Percentiles rank a stretch among this genome's conserved stretches.
Conservation (phyloP, 2,113 vertebrate species). For the Paramisgurnus dabryanus region DNA sequence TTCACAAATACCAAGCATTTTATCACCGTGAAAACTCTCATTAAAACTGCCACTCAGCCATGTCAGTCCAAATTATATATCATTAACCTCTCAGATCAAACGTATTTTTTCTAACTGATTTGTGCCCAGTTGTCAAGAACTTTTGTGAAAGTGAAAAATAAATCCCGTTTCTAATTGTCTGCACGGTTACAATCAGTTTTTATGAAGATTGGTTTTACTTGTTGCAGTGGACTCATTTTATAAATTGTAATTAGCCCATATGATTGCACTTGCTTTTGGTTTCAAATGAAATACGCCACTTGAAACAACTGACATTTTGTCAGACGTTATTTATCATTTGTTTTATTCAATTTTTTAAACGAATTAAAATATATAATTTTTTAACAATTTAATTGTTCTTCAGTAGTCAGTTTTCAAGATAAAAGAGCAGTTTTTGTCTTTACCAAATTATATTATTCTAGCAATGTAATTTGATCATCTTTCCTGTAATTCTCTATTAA, state of each 20-base stretch:
- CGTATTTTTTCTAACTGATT: conserved; percentile 46
- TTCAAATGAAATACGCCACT: background rate
- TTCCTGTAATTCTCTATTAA: no score
- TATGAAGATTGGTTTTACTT: background rate
- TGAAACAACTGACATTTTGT: background rate
- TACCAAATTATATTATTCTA: no score
- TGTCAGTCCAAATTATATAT: conserved; percentile 50
- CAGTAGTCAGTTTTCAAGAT: no score
- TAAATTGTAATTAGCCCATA: background rate
- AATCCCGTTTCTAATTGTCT: conserved; percentile 12
- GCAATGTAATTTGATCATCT: no score
- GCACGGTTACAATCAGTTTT: background rate
- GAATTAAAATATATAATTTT: no score
- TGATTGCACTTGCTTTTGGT: background rate
- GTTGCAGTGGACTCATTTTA: background rate
- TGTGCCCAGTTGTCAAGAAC: conserved; percentile 46
- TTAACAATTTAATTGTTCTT: no score
- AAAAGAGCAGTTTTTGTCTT: no score
- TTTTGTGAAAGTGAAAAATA: conserved; percentile 29
- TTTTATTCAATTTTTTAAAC: background rate
- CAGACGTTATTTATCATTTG: background rate
- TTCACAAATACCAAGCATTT: conserved; percentile 47
- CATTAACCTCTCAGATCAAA: conserved; percentile 45
- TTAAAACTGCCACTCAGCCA: conserved; percentile 38
- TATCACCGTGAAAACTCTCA: conserved; percentile 51